phyloP scores from a whole-genome alignment of 92 coral and sea anemone genomes.

The Umimayanthus chanpuru region DNA sequence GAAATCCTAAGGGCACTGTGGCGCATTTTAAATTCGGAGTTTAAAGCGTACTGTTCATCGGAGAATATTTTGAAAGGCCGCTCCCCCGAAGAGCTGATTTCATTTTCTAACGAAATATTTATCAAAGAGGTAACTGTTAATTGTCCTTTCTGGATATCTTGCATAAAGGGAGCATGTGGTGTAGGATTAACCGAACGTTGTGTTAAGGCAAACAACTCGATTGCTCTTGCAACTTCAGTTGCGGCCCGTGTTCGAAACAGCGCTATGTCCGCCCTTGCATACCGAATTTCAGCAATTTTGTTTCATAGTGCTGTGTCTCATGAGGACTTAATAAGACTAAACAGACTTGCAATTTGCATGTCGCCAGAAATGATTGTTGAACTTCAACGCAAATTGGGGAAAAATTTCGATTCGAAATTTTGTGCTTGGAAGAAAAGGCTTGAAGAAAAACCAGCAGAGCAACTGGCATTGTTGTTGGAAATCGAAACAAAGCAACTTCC shows the following conservation, averaged over 20 bases:
- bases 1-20: slow-evolving; percentile 42
- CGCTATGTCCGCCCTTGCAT: slow-evolving; percentile 52
- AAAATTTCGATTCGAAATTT: slow-evolving; percentile 54
- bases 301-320: slow-evolving; percentile 65
- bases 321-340: slow-evolving; percentile 60
- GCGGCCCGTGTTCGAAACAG: slow-evolving; percentile 59
- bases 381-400: slow-evolving; percentile 49
- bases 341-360: slow-evolving; percentile 66
- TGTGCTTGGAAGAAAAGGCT: slow-evolving; percentile 52
- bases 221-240: slow-evolving; percentile 66
- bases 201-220: slow-evolving; percentile 32
- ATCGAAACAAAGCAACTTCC: slow-evolving; percentile 43
- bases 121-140: slow-evolving; percentile 54
- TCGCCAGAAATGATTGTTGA: slow-evolving; percentile 54
- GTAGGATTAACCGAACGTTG: slow-evolving; percentile 13
- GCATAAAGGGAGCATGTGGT: slow-evolving; percentile 61
- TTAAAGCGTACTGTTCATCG: slow-evolving; percentile 44
- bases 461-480: slow-evolving; percentile 37
- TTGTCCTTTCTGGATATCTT: slow-evolving; percentile 64
- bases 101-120: slow-evolving; percentile 60
- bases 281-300: slow-evolving; percentile 59
- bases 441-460: slow-evolving; percentile 49
- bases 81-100: slow-evolving; percentile 64
- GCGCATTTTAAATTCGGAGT: slow-evolving; percentile 43
- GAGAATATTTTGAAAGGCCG: slow-evolving; percentile 46